Evolutionary conservation across 2,113 vertebrate genomes (phyloP), one percentile per base, ranked within the genome.

Genomic region (Leptodactylus fuscus): DNA sequence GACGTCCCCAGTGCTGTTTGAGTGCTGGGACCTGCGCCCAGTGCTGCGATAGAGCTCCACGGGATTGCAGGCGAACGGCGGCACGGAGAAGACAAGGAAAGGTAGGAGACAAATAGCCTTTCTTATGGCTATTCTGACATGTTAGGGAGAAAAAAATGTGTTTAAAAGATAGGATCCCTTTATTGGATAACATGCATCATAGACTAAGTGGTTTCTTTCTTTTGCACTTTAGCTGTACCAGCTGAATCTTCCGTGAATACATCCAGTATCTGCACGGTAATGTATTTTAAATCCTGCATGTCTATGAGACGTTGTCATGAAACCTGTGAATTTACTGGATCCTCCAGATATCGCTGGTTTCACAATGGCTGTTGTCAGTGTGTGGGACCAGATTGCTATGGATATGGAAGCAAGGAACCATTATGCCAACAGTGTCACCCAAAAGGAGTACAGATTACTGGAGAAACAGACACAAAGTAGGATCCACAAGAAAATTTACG

Each of bases 281-380:
- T 88, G 51, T 88, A 83, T 49, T 87, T 88, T 55, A 84, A 87
- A 69, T 1, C 62, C 62, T 88, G 87, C 75, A 82, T 87, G 81
- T 81, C 86, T 36, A 84, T 87, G 69, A 87, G 62, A 76, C 60
- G 69, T 1, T 88, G 87, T 77, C 86, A 53, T 6, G 80, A 73
- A 58, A 71, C 85, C 32, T 88, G 87, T 77, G 86, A 88, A 76
- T 84, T 86, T 41, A 79, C 87, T 51, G 87, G 87, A 34, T 70
- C 87, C 38, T 29, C 81, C 0, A 80, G 44, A 77, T 88, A 87
- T 32, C 85, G 87, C 9, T 88, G 87, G 87, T 88, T 88, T 46
- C 87, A 88, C 69, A 88, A 87, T 44, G 87, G 82, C 18, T 88
- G 87, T 77, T 88, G 87, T 69, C 76, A 88, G 24, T 88, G 87